phyloP scores from a whole-genome alignment of 2,113 vertebrate genomes.

The Bagarius yarrelli region DNA sequence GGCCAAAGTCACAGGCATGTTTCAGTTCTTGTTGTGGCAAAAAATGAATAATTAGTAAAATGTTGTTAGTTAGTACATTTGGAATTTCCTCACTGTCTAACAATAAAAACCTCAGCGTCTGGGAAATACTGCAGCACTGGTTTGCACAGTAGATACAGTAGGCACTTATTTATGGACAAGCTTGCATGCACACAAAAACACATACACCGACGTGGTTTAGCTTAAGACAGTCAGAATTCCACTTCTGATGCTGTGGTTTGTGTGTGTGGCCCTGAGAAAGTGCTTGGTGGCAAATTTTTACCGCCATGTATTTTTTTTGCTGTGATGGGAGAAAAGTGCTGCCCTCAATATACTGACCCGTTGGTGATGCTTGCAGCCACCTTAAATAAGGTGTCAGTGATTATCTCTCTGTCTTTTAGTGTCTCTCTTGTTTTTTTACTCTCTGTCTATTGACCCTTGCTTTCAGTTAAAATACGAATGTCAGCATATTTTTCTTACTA shows the following conservation, averaged over 20 bases:
- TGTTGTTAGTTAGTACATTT: background rate
- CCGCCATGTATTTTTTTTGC: constrained; percentile 31
- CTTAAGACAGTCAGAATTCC: background rate
- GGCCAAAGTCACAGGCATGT: too few species aligned
- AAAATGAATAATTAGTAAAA: too few species aligned
- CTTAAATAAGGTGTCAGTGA: constrained; percentile 32
- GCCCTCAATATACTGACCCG: constrained; percentile 26
- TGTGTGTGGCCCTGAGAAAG: constrained; percentile 41
- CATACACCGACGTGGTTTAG: background rate
- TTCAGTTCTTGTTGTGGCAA: background rate
- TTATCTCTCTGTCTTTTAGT: constrained; percentile 2
- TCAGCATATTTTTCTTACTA: background rate
- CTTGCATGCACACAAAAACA: background rate
- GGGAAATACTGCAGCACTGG: background rate
- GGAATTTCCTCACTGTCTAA: background rate
- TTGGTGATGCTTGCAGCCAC: constrained; percentile 16
- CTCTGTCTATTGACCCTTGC: background rate
- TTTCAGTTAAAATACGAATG: constrained; percentile 3
- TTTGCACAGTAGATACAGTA: background rate
- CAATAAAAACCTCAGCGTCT: background rate
- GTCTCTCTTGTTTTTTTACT: constrained; percentile 1
- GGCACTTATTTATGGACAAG: background rate
- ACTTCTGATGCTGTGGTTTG: constrained; percentile 7
- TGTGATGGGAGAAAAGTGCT: background rate
- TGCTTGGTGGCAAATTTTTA: constrained; percentile 30